Conservation (phyloP, 2,797 vertebrate species). For the Petrocephalus schoutedeni region DNA sequence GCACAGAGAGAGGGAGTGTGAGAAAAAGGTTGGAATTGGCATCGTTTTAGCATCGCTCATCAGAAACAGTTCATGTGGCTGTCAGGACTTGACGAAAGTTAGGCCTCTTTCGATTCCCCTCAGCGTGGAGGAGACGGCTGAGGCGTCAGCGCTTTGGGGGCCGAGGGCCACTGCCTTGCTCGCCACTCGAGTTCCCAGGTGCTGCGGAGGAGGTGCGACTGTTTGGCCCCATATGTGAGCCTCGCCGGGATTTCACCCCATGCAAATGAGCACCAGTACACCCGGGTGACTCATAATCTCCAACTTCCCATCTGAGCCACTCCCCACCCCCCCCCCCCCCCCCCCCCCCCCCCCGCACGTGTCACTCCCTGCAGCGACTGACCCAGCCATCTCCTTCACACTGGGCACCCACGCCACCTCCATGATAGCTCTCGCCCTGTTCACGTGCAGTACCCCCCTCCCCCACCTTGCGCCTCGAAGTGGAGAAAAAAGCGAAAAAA, state of each 20-base stretch:
- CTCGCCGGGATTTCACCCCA: slow-evolving; percentile 17
- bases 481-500: not conserved
- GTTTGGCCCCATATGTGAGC: too few species aligned
- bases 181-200: not conserved
- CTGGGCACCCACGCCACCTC: not conserved
- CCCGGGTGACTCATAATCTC: slow-evolving; percentile 18
- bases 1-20: not conserved
- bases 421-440: not conserved
- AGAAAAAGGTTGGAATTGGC: not conserved
- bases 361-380: not conserved
- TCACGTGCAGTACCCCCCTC: not conserved
- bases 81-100: not conserved
- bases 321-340: not conserved
- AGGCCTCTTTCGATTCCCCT: not conserved
- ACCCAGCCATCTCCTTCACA: not conserved
- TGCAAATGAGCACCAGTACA: slow-evolving; percentile 15
- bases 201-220: not conserved
- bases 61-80: not conserved
- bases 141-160: not conserved
- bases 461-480: not conserved
- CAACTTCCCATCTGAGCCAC: not conserved
- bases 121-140: not conserved
- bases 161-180: not conserved
- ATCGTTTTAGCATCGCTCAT: not conserved
- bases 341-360: not conserved